Evolutionary conservation across 35 echinoderm and acorn worm species (phyloP).

Genomic region (Lytechinus pictus): DNA sequence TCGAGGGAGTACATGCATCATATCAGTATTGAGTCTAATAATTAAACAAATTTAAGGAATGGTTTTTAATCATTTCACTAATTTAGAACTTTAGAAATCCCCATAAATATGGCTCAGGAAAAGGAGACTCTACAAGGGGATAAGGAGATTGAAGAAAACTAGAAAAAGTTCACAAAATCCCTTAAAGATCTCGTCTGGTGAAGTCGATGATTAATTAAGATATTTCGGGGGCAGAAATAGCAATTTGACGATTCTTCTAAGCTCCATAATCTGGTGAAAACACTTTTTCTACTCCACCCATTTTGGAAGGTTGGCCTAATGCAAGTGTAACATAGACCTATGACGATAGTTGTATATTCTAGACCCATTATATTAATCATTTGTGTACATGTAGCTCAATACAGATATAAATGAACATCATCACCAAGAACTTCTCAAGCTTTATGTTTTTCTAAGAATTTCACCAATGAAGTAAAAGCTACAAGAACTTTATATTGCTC

Average conservation of each 20-base stretch:
- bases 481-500: no score
- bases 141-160: not conserved
- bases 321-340: not conserved
- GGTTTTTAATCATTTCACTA: not conserved
- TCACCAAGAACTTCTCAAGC: no score
- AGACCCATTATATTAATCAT: not conserved
- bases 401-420: no score
- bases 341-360: not conserved
- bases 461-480: no score
- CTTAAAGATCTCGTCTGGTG: not conserved
- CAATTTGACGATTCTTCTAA: slow-evolving; percentile 33
- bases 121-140: not conserved
- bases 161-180: not conserved
- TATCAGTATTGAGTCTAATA: not conserved
- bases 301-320: not conserved
- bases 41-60: not conserved
- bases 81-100: not conserved
- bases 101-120: not conserved
- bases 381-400: no score
- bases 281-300: slow-evolving; percentile 37
- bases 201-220: slow-evolving; percentile 19
- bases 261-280: not conserved
- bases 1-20: not conserved
- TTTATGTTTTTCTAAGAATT: no score
- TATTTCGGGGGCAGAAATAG: slow-evolving; percentile 42